Percentiles rank a stretch among this genome's conserved stretches.
phyloP scores from a whole-genome alignment of 2,113 vertebrate species.

The Sprattus sprattus region DNA sequence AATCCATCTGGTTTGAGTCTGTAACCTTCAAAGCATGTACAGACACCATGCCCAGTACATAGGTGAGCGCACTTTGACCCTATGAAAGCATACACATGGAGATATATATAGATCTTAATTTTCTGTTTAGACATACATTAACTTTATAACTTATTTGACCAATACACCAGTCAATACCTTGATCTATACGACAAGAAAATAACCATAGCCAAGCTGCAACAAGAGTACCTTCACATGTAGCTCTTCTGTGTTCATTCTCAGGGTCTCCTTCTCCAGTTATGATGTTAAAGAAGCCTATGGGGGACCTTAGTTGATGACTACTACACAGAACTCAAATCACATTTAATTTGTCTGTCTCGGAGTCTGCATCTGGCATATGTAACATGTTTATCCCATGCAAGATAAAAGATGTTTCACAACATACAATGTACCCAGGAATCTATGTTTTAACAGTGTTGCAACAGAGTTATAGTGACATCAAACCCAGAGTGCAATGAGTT shows the following conservation, averaged over 20 bases:
- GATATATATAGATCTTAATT: not conserved
- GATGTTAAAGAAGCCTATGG: not conserved
- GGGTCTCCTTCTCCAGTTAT: not conserved
- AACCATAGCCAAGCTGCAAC: not conserved
- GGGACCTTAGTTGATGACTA: not conserved
- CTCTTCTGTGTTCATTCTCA: not conserved
- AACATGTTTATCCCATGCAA: not conserved
- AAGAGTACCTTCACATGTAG: not conserved
- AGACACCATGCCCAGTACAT: conserved; percentile 83
- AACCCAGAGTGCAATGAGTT: not conserved
- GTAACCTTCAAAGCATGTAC: conserved; percentile 85
- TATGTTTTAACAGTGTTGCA: too few relatives aligned
- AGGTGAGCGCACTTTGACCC: conserved; percentile 81
- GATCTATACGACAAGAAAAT: not conserved
- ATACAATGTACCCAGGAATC: not conserved
- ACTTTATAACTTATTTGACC: not conserved
- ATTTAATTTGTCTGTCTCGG: not conserved
- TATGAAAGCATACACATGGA: conserved; percentile 5
- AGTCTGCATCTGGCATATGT: not conserved
- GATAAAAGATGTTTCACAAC: not conserved
- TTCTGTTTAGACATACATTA: not conserved
- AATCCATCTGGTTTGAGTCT: conserved; percentile 83
- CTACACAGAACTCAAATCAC: not conserved
- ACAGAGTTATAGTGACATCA: too few relatives aligned
- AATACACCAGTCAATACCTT: not conserved